A percentile compares a stretch with the other conserved stretches of the same genome.
These are phyloP conservation scores for Harpagifer antarcticus DNA, from an alignment of 2,797 vertebrate species.

Conservation along the genomic window DNA sequence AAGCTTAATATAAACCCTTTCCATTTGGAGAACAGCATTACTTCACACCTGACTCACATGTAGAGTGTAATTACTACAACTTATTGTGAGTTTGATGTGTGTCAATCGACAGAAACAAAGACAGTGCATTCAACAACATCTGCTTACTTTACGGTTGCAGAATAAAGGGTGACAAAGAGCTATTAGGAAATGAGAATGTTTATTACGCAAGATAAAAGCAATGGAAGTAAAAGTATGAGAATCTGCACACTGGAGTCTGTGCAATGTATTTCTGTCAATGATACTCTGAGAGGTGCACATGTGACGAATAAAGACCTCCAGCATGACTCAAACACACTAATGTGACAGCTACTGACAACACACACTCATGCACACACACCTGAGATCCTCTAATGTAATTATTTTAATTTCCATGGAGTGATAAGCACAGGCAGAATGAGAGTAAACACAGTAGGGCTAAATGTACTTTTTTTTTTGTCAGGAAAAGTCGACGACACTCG, in stretches of 20 bases:
- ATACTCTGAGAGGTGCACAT: neutral
- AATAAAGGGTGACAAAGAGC: neutral
- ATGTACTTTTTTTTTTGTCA: neutral
- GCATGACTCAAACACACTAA: constrained; percentile 31
- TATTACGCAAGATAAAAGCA: neutral
- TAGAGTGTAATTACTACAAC: constrained; percentile 42
- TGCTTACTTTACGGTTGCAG: neutral
- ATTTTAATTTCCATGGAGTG: constrained; percentile 1
- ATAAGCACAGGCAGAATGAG: neutral
- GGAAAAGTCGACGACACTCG: too few species aligned
- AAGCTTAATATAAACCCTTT: constrained; percentile 50
- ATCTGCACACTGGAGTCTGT: constrained; percentile 11
- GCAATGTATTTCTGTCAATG: neutral
- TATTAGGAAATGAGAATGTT: neutral
- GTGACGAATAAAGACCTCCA: constrained; percentile 10
- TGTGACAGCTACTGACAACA: constrained; percentile 6
- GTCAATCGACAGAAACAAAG: neutral
- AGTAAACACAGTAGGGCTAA: neutral
- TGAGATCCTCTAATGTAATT: constrained; percentile 31
- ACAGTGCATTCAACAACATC: neutral
- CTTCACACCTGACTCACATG: constrained; percentile 32
- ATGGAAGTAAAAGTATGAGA: neutral
- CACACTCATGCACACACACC: constrained; percentile 8
- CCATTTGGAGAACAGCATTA: constrained; percentile 32
- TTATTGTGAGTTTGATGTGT: neutral